Base-by-base conservation (phyloP, 2,797 vertebrate species). In the Spondyliosoma cantharus region DNA sequence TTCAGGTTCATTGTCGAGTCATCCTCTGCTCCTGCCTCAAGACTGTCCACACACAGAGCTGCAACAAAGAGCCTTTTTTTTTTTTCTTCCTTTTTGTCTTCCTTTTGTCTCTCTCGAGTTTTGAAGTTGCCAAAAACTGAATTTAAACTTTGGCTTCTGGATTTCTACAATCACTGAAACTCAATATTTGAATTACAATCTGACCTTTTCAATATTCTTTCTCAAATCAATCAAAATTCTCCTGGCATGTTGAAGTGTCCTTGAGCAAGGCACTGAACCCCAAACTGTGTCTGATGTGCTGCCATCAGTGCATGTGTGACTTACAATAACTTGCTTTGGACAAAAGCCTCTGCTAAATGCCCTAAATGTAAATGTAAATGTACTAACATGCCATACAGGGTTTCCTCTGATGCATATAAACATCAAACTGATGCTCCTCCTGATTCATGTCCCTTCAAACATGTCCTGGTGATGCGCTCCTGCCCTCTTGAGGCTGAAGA, bases 401-500 rank as follows among this genome's bases (percentile, higher is more conserved):
- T 29, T 29, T 65, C 16, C 17, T 62, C 16, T 42, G 45, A 32
- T 22, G 42, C 16, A 59, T 25, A 6, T 45, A 4, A 45, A 29
- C 24, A 19, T 71, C 17, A 57, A 14, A 49, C 24, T 27, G 29
- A 11, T 19, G 14, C 16, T 50, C n/a, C 25, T 56, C 25, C 32
- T 37, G 37, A 37, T 2, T 37, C 37, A 11, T 11, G 37, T 2
- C 37, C 11, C 9, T 65, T 52, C 16, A 42, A 56, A 76, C 1
- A n/a, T 7, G 27, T 14, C 16, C 13, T 9, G 11, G 32, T 67
- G 15, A 22, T 37, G 3, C 62, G 42, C 32, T 68, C 22, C 60
- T 73, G 80, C 77, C 85, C 69, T 59, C 79, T 20, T 60, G 64
- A 80, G 84, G 71, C 64, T 32, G 24, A 24, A 81, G 42, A 46